Base-by-base conservation (phyloP, 2,797 vertebrate genomes). In the Chiroxiphia lanceolata region DNA sequence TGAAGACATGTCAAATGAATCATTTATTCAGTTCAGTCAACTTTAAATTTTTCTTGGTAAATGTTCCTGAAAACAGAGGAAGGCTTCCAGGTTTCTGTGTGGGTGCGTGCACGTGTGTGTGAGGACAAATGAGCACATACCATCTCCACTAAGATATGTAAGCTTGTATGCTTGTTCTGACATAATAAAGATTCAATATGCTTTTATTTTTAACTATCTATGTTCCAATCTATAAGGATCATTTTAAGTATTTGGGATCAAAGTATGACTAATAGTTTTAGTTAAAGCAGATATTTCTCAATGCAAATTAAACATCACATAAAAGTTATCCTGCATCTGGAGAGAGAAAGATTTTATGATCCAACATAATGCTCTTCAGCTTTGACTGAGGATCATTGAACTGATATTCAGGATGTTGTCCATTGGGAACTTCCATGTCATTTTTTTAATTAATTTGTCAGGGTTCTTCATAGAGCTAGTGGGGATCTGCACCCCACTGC, bases 31-130 rank as follows among this genome's bases (percentile, higher is more conserved):
- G 79, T 91, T 96, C 86, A 95, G 91, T 94, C 83, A 90, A 82
- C 91, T 92, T 93, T 54, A 56, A 75, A 83, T 96, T 97, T 95
- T 97, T 95, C 94, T 96, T 96, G 92, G 95, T 95, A 95, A 95
- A 86, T 29, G 53, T 93, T 97, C 93, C 87, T 93, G 89, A 87
- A 94, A 94, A 64, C 72, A 80, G 67, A 84, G 90, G 71, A 92
- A 65, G 7, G 13, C 29, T 65, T 93, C 87, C 92, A 93, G 88
- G 42, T 92, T 75, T 91, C 68, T 85, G 9, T 57, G 34, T 56
- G 82, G 53, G 56, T 51, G 65, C 3, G 4, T 56, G 59, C 54
- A 70, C 31, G 38, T 16, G 44, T 82, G 45, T 76, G 59, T 3
- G 1, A 87, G 69, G 81, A 90, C 61, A 95, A 87, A 70, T 20